These are phyloP conservation scores for Sebastiscus tertius DNA, from an alignment of 2,797 vertebrate genomes.

Conservation along the genomic window DNA sequence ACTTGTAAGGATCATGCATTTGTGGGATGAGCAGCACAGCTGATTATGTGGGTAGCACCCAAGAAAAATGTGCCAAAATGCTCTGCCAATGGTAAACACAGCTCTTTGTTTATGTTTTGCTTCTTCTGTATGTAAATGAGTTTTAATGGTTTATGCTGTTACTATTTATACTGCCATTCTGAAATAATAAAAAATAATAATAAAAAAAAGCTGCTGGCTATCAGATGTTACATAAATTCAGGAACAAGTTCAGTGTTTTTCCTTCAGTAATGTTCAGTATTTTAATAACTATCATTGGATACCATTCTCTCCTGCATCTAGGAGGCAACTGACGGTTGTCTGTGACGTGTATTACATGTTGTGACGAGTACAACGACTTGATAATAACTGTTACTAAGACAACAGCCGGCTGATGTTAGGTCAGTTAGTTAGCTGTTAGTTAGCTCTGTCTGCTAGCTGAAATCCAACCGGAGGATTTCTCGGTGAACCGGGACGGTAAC, in stretches of 20 bases:
- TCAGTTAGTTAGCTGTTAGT: background rate
- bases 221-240: background rate
- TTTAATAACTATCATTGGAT: background rate
- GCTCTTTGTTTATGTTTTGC: too few species aligned
- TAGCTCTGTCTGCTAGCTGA: constrained; percentile 15
- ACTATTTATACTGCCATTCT: too few species aligned
- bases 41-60: too few species aligned
- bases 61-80: too few species aligned
- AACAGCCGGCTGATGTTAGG: background rate
- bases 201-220: background rate
- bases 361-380: background rate
- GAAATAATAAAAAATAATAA: too few species aligned
- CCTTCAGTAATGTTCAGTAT: background rate
- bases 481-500: background rate
- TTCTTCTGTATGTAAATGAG: too few species aligned
- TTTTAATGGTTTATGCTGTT: too few species aligned
- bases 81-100: too few species aligned
- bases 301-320: background rate
- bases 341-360: too few species aligned
- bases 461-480: background rate
- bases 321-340: too few species aligned
- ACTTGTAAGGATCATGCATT: too few species aligned
- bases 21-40: too few species aligned
- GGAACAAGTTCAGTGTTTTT: background rate
- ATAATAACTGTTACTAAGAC: background rate